These are phyloP conservation scores for Calliphora vomitoria DNA, from an alignment of 2,888 invertebrate species.

Conservation along the genomic window DNA sequence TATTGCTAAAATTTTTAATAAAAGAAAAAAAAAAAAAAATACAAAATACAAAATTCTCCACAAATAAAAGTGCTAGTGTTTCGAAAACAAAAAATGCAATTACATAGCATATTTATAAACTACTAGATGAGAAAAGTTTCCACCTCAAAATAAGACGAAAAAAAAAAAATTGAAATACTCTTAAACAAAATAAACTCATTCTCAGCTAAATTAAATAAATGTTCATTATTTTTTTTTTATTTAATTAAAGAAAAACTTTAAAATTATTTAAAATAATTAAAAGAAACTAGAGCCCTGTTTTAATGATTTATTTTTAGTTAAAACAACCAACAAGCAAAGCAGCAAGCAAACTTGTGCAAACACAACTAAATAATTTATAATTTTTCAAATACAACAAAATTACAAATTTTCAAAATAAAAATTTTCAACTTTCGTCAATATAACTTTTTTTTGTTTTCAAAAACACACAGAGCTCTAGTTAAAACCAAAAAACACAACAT, in stretches of 20 bases:
- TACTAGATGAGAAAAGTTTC: not conserved
- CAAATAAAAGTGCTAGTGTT: not conserved
- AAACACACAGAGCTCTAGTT: constrained; percentile 71
- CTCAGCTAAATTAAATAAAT: constrained; percentile 14
- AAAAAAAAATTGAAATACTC: not conserved
- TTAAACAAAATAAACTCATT: constrained; percentile 10
- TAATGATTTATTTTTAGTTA: constrained; percentile 64
- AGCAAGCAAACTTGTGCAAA: constrained; percentile 29
- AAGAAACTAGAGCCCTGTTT: constrained; percentile 72
- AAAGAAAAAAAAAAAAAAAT: not conserved
- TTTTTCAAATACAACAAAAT: constrained; percentile 65
- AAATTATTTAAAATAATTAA: constrained; percentile 68
- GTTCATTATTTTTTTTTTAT: constrained; percentile 38
- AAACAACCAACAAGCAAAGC: constrained; percentile 33
- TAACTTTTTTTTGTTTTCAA: constrained; percentile 65
- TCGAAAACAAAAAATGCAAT: not conserved
- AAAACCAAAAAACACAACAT: constrained; percentile 52
- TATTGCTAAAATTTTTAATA: constrained; percentile 15
- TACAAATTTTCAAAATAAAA: constrained; percentile 66
- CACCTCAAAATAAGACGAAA: not conserved
- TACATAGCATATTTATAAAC: not conserved
- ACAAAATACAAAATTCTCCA: constrained; percentile 26
- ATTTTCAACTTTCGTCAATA: constrained; percentile 68
- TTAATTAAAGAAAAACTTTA: constrained; percentile 33
- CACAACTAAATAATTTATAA: constrained; percentile 33